Conservation (phyloP, 2,797 vertebrate species). For the Graptemys geographica region DNA sequence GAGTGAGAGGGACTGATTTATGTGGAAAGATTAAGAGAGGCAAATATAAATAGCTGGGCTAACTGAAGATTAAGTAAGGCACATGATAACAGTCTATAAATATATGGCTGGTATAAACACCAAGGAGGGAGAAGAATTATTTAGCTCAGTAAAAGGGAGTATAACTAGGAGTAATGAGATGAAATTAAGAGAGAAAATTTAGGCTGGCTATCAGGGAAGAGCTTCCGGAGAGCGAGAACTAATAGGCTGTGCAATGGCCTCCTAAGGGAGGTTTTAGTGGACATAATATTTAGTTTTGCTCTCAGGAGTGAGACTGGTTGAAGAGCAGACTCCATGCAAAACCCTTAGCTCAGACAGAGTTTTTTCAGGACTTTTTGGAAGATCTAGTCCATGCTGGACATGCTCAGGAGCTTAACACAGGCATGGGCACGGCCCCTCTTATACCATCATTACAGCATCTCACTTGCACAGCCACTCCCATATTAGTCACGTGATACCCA, state of each 20-base stretch:
- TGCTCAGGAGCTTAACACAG: background rate
- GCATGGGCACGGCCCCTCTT: rapidly evolving
- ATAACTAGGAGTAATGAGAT: background rate
- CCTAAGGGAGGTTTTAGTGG: background rate
- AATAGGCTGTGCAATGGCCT: background rate
- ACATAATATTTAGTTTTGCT: background rate
- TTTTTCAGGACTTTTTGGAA: background rate
- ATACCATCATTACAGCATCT: background rate
- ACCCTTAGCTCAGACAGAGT: background rate
- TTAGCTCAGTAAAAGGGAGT: background rate
- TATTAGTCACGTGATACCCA: background rate
- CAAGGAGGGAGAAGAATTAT: background rate
- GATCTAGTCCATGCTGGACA: background rate
- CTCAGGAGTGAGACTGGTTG: background rate
- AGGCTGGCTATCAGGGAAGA: background rate
- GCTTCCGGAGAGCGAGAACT: background rate
- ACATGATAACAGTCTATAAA: background rate
- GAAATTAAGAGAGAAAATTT: background rate
- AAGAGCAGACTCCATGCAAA: background rate
- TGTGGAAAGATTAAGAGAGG: constrained; percentile 2
- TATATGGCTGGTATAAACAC: background rate
- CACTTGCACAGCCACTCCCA: background rate
- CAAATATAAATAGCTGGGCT: background rate
- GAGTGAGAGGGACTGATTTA: background rate
- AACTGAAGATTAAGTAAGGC: background rate